Conservation (phyloP, 2,797 vertebrate genomes). For the Rhabdophis nuchalis region DNA sequence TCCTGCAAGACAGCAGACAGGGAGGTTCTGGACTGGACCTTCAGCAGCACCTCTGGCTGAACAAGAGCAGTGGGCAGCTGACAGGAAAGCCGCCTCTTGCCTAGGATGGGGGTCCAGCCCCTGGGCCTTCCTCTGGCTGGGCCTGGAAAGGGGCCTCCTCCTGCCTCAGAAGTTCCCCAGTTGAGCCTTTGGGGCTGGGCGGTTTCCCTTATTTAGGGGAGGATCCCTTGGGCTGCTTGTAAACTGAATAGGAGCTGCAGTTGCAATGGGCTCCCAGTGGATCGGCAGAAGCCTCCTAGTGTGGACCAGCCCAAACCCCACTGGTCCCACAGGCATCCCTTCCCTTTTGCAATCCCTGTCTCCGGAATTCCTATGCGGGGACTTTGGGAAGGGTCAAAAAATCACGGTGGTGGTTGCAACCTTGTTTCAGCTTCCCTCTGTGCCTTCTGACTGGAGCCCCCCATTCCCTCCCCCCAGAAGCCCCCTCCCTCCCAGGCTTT, state of each 20-base stretch:
- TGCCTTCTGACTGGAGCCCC: neutral
- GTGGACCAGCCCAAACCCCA: neutral
- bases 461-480: neutral
- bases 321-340: neutral
- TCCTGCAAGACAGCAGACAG: neutral
- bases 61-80: neutral
- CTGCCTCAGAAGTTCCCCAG: neutral
- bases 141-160: neutral
- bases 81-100: too few relatives aligned
- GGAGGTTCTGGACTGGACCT: neutral
- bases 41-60: neutral
- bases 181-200: neutral
- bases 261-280: neutral
- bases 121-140: neutral
- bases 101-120: too few relatives aligned
- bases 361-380: neutral
- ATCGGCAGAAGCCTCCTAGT: neutral
- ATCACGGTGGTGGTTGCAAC: neutral
- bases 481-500: neutral
- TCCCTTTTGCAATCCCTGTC: neutral
- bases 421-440: neutral
- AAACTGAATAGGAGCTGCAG: neutral
- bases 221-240: neutral
- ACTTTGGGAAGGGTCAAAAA: neutral
- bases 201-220: neutral